Base-by-base conservation (phyloP, 1,140 invertebrate species). In the Colletes latitarsis region DNA sequence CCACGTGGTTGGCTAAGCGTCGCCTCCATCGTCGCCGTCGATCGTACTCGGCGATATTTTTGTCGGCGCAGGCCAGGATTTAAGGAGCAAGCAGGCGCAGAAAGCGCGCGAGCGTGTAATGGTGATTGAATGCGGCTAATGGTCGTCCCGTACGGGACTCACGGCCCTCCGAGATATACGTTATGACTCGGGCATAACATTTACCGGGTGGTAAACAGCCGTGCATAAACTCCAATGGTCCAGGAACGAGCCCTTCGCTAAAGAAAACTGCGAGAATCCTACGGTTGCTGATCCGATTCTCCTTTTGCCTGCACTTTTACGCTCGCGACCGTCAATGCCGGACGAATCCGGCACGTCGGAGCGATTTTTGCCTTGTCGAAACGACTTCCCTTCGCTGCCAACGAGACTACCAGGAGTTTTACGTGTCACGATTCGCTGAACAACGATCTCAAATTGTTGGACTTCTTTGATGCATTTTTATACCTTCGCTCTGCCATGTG, bases 81-180 rank as follows among this genome's bases (percentile, higher is more conserved):
- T 85, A 86, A 86, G 83, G 66, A 69, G 71, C 75, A 69, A 64
- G 52, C 66, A 87, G 75, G 75, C 67, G 78, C 85, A 84, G 77
- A 87, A 87, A 87, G 78, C 82, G 77, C 77, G 81, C 71, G 71
- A 87, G 82, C 86, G 85, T 87, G 71, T 87, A 87, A 87, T 87
- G 85, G 86, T 87, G 86, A 87, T 87, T 87, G 86, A 87, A 87
- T 87, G 82, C 85, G 74, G 86, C 85, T 87, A 87, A 87, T 87
- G 85, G 85, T 77, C 79, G 71, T 87, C 79, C 72, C 57, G 75
- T 87, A 87, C 71, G 82, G 81, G 77, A 76, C 82, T 84, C 73
- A 63, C 19, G 69, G 67, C 69, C 82, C 74, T 77, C 63, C 83
- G 39, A 85, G 84, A 85, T 86, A 75, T 82, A 86, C 84, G 79